phyloP scores from a whole-genome alignment of 2,888 invertebrate species.

The Callosobruchus maculatus region DNA sequence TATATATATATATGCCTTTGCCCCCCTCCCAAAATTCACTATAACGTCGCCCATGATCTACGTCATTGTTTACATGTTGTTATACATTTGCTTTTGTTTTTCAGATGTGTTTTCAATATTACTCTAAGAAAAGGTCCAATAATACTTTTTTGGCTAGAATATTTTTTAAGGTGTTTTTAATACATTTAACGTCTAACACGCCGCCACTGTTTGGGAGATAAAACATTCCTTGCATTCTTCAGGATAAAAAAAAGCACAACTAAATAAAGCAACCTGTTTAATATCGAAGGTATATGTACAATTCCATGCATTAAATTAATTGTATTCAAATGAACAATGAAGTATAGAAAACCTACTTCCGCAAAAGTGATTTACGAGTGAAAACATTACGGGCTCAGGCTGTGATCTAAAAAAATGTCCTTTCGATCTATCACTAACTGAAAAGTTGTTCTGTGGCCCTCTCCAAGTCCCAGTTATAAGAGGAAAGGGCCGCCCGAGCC shows the following conservation, averaged over 20 bases:
- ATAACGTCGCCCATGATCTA: too few species aligned
- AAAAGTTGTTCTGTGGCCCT: constrained; percentile 86
- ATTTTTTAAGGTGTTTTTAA: too few species aligned
- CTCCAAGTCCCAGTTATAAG: constrained; percentile 90
- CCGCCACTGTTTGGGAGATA: too few species aligned
- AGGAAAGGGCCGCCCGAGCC: constrained; percentile 85
- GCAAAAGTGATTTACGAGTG: background rate
- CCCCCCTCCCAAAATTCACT: too few species aligned
- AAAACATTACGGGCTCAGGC: background rate
- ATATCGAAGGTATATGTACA: background rate
- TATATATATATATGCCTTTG: too few species aligned
- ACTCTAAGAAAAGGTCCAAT: too few species aligned
- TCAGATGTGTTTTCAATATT: too few species aligned
- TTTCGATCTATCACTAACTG: constrained; percentile 57
- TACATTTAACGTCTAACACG: too few species aligned
- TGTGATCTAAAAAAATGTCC: background rate
- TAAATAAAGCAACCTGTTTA: background rate
- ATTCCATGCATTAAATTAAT: background rate
- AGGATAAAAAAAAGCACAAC: background rate
- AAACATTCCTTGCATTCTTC: too few species aligned
- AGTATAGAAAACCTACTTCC: background rate
- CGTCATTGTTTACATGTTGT: too few species aligned
- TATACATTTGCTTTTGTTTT: too few species aligned
- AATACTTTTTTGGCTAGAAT: too few species aligned
- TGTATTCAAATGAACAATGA: background rate